Evolutionary conservation across 1,140 invertebrate species (phyloP), one percentile per base, ranked within the genome.

Genomic region (Chironomus striatipennis): DNA sequence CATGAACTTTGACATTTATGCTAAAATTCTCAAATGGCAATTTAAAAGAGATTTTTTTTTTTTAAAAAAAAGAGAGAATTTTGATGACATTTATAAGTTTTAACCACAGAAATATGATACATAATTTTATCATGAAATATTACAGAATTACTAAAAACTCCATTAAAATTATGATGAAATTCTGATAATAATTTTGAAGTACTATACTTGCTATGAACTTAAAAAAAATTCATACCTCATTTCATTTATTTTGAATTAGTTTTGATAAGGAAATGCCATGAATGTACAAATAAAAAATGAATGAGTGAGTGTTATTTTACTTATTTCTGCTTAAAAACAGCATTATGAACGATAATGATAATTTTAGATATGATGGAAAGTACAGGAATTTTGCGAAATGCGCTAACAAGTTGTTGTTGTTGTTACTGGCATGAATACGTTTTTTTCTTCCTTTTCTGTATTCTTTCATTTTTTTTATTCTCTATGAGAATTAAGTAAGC

Each of bases 181-280:
- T 57, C n/a, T n/a, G 47, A 57, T 57, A 57, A 57, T 57, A n/a
- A 12, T 57, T 15, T 57, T 15, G 9, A 15, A n/a, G 12, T 57
- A n/a, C n/a, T 57, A 1, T 1, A 15, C 47, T 57, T n/a, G 47
- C 5, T n/a, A 57, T 57, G 9, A 15, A 57, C 47, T 57, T 12
- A 57, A 57, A 57, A 5, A 57, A 57, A 57, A 5, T 57, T 57
- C n/a, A 57, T 57, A 12, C 12, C 12, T 57, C 12, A n/a, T 57
- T 57, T 57, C 47, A 57, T 57, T 57, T 57, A 57, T 57, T 34
- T 57, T 57, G 47, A 57, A 57, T 57, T 57, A 57, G 47, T 10
- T 15, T 57, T 57, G 47, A 57, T 57, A 57, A 57, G 47, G 47
- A 57, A 57, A n/a, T 57, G 47, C 24, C 5, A 34, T 34, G 24